Percentiles rank a stretch among this genome's conserved stretches.
phyloP scores from a whole-genome alignment of 2,888 invertebrate genomes.

The Heliconius ismenius region DNA sequence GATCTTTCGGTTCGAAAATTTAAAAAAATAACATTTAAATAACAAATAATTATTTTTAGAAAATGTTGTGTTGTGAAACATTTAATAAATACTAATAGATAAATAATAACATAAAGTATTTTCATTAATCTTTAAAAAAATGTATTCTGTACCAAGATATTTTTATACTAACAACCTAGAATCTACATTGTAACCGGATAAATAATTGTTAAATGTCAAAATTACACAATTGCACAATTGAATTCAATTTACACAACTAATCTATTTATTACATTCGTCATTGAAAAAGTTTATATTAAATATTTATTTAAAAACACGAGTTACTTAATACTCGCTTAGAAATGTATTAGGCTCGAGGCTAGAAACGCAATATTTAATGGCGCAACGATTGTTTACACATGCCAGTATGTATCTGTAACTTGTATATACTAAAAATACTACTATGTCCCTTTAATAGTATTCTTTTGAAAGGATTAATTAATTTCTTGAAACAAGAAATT shows the following conservation, averaged over 20 bases:
- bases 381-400: constrained; percentile 13
- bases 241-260: neutral
- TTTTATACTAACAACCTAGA: neutral
- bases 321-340: constrained; percentile 18
- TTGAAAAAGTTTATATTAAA: constrained; percentile 13
- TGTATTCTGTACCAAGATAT: neutral
- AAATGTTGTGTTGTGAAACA: too few species aligned
- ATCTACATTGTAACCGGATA: neutral
- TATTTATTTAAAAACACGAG: neutral
- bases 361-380: constrained; percentile 23
- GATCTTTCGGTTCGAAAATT: too few species aligned
- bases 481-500: neutral
- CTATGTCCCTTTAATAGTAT: neutral
- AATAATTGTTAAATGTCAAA: neutral
- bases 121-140: neutral
- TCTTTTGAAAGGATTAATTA: neutral
- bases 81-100: too few species aligned
- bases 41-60: neutral
- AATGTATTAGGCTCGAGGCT: constrained; percentile 21
- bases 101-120: neutral
- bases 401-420: neutral
- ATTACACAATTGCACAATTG: neutral
- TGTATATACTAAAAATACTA: neutral
- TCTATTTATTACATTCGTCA: neutral
- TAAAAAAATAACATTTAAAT: too few species aligned